Evolutionary conservation across 1,140 invertebrate species (phyloP).

Genomic region (Calosoma granatense): DNA sequence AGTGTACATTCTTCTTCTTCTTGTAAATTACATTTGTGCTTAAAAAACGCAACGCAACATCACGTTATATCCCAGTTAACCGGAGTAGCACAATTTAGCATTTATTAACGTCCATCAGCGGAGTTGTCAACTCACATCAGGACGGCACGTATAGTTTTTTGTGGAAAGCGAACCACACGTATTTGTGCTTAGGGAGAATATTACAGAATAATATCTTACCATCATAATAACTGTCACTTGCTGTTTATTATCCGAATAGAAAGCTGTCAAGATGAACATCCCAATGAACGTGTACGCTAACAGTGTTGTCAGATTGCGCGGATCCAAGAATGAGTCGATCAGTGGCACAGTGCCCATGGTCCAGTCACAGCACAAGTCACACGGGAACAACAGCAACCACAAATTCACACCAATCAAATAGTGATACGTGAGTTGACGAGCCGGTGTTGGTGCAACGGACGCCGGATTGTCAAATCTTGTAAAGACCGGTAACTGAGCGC

Average conservation of each 20-base stretch:
- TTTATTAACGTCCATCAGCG: too few species aligned
- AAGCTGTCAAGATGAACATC: constrained; percentile 51
- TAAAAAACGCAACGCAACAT: too few species aligned
- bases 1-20: too few species aligned
- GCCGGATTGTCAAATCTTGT: constrained; percentile 93
- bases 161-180: too few species aligned
- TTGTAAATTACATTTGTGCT: too few species aligned
- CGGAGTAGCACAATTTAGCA: too few species aligned
- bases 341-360: constrained; percentile 95
- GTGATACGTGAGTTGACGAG: constrained; percentile 84
- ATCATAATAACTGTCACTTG: constrained; percentile 71
- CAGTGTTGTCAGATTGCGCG: constrained; percentile 76
- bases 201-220: too few species aligned
- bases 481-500: constrained; percentile 90
- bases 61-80: too few species aligned
- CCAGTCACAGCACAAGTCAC: constrained; percentile 93
- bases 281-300: constrained; percentile 54
- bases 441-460: constrained; percentile 63
- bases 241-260: constrained; percentile 52
- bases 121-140: too few species aligned
- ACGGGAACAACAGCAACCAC: constrained; percentile 82
- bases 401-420: constrained; percentile 86
- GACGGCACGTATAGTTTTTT: too few species aligned
- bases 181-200: too few species aligned
- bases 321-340: constrained; percentile 66